Evolutionary conservation across 2,888 invertebrate genomes (phyloP), one percentile per base, ranked within the genome.

Genomic region (Phortica magna): DNA sequence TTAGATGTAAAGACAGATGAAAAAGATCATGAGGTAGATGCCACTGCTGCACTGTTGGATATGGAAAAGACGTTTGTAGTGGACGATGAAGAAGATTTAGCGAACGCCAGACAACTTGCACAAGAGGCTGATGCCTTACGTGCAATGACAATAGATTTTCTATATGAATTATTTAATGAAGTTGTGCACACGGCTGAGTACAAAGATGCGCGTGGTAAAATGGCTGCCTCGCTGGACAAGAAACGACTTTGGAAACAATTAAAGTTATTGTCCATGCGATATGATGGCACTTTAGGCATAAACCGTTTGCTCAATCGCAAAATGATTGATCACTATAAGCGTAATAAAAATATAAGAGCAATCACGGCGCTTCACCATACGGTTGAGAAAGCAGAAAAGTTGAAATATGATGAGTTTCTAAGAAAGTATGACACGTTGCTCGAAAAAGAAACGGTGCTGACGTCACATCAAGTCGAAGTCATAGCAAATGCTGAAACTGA

Each of bases 211-310:
- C 81, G 83, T 68, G 78, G 74, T 19, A 65, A 82, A 2, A 74
- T 88, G 0, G 77, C 82, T 10, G 74, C 81, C 17, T 81, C 81
- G 12, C 77, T 88, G 0, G 83, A 87, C 55, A 85, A 84, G 75
- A 39, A 53, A 0, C 77, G 79, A 48, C 19, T 88, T 5, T 53
- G 79, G 1, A 5, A 61, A 0, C 80, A 81, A 9, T 42, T 87
- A 0, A 67, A 67, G 42, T 14, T 39, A 0, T 72, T 73, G 0
- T 0, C 81, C 6, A 39, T 17, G 1, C 17, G 80, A 0, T 64
- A 77, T 0, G 79, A 74, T 10, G 9, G 22, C 0, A 7, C 17
- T n/a, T 10, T 55, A 31, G 31, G n/a, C 12, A 14, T n/a, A 17
- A 71, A 71, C 31, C 55, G 55, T 31, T 1, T 31, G 0, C 76